Conservation (phyloP, 2,797 vertebrate genomes). For the Staurois parvus region DNA sequence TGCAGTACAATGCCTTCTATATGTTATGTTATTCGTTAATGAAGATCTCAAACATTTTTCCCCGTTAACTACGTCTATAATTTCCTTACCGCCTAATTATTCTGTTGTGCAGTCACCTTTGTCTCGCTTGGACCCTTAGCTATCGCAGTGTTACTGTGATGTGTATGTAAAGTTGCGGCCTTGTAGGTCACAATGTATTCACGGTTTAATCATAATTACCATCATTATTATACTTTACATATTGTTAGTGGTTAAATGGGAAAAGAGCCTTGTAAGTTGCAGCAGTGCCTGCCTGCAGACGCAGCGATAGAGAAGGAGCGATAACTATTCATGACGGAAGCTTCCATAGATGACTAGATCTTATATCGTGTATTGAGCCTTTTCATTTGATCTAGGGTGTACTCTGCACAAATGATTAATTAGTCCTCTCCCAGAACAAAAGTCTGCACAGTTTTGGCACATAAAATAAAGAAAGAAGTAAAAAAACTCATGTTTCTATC, state of each 20-base stretch:
- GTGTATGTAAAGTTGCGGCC: background rate
- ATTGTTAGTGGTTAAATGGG: conserved; percentile 18
- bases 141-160: background rate
- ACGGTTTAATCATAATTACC: conserved; percentile 20
- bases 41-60: background rate
- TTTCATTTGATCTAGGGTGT: conserved; percentile 41
- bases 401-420: conserved; percentile 46
- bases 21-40: background rate
- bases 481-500: conserved; percentile 44
- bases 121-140: background rate
- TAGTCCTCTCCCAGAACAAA: conserved; percentile 34
- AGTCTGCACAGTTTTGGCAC: conserved; percentile 22
- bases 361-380: conserved; percentile 29
- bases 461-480: conserved; percentile 29
- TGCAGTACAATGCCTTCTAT: background rate
- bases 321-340: conserved; percentile 32
- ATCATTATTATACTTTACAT: conserved; percentile 1
- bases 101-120: background rate
- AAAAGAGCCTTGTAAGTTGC: background rate
- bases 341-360: conserved; percentile 36
- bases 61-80: background rate
- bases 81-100: background rate
- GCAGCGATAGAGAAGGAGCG: conserved; percentile 11
- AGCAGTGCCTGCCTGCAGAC: background rate
- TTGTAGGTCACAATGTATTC: background rate